These are phyloP conservation scores for Calypte anna DNA, from an alignment of 2,113 vertebrate genomes.

Conservation along the genomic window DNA sequence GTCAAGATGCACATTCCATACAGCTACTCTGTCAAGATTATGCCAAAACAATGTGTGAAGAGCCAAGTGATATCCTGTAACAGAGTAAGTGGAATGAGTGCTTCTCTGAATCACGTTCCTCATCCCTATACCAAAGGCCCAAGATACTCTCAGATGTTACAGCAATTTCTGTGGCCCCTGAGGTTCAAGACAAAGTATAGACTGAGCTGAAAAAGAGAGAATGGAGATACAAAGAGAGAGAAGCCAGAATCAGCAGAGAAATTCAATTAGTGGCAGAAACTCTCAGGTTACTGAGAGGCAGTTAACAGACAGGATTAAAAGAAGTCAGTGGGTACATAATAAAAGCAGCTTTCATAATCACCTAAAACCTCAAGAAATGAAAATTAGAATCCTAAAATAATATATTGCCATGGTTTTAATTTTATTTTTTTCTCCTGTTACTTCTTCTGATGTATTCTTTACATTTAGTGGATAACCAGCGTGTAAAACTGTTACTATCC, in stretches of 20 bases:
- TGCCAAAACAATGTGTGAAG: conserved; percentile 53
- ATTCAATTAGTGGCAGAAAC: conserved; percentile 3
- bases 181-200: background rate
- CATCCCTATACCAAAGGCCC: fast-evolving
- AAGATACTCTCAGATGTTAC: background rate
- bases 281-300: background rate
- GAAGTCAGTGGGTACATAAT: background rate
- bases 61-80: conserved; percentile 41
- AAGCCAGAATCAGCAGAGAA: background rate
- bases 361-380: background rate
- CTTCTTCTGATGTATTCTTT: background rate
- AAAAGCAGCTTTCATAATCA: conserved; percentile 27
- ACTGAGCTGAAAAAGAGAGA: background rate
- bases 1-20: conserved; percentile 14
- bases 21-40: conserved; percentile 50
- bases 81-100: background rate
- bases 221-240: background rate
- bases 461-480: background rate
- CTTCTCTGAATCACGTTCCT: conserved; percentile 23
- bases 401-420: background rate
- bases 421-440: background rate
- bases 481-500: background rate
- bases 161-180: background rate
- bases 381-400: conserved; percentile 17
- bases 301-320: background rate